phyloP scores from a whole-genome alignment of 2,113 vertebrate species.

The Corvus hawaiiensis region DNA sequence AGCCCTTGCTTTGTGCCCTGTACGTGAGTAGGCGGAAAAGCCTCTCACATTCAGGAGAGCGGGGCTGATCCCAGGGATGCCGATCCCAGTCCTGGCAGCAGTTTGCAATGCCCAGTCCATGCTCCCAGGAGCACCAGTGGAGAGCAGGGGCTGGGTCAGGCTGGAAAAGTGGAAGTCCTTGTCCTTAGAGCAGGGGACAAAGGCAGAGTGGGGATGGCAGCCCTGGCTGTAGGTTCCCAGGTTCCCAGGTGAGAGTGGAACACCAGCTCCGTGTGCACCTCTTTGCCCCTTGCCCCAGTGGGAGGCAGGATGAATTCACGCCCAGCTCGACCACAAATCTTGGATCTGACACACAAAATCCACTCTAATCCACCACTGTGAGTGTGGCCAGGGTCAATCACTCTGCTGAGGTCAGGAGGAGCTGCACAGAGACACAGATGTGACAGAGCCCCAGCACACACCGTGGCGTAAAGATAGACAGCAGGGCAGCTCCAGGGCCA shows the following conservation, averaged over 20 bases:
- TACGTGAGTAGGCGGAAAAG: rapidly evolving
- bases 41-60: neutral
- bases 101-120: neutral
- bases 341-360: neutral
- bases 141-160: neutral
- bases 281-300: rapidly evolving
- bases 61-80: rapidly evolving
- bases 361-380: rapidly evolving
- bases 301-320: neutral
- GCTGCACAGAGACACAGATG: neutral
- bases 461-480: rapidly evolving
- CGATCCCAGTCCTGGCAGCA: neutral
- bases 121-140: neutral
- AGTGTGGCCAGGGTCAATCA: neutral
- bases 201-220: neutral
- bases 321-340: neutral
- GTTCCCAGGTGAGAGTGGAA: neutral
- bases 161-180: neutral
- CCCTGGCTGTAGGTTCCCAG: neutral
- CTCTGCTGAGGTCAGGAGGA: neutral
- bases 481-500: neutral
- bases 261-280: rapidly evolving
- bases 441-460: neutral
- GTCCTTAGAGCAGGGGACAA: neutral
- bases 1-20: neutral